phyloP scores from a whole-genome alignment of 2,888 invertebrate genomes.

The Augochlorella aurata region DNA sequence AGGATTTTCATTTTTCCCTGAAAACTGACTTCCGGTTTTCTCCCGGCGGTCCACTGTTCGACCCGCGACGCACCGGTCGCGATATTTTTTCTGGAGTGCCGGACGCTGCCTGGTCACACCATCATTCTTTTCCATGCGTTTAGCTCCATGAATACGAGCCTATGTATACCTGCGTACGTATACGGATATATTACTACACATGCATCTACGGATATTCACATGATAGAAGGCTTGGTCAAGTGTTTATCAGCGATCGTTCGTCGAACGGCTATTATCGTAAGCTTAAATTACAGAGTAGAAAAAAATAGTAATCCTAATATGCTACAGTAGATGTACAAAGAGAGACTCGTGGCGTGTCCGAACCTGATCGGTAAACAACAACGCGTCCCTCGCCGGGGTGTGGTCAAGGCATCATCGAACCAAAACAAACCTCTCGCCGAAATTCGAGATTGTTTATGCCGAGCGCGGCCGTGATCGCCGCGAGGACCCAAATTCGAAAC shows the following conservation, averaged over 20 bases:
- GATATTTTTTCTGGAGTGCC: not conserved
- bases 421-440: not conserved
- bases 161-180: slow-evolving; percentile 50
- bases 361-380: not conserved
- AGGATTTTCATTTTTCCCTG: too few relatives aligned
- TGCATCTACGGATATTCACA: slow-evolving; percentile 78
- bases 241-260: not conserved
- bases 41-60: not conserved
- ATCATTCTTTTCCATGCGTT: not conserved
- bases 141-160: not conserved
- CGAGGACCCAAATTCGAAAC: not conserved
- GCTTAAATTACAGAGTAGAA: slow-evolving; percentile 20
- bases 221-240: slow-evolving; percentile 72
- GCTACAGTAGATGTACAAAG: slow-evolving; percentile 80
- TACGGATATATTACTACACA: slow-evolving; percentile 77
- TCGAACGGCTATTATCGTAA: not conserved
- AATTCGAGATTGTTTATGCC: not conserved
- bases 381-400: not conserved
- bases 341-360: slow-evolving; percentile 17
- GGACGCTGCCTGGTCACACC: not conserved
- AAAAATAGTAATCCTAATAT: slow-evolving; percentile 76
- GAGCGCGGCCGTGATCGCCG: too few relatives aligned
- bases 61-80: not conserved
- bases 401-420: not conserved
- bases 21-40: not conserved